A percentile compares a stretch with the other conserved stretches of the same genome.
Evolutionary conservation across 2,888 invertebrate species (phyloP).

Genomic region (Xanthorhoe spadicearia): DNA sequence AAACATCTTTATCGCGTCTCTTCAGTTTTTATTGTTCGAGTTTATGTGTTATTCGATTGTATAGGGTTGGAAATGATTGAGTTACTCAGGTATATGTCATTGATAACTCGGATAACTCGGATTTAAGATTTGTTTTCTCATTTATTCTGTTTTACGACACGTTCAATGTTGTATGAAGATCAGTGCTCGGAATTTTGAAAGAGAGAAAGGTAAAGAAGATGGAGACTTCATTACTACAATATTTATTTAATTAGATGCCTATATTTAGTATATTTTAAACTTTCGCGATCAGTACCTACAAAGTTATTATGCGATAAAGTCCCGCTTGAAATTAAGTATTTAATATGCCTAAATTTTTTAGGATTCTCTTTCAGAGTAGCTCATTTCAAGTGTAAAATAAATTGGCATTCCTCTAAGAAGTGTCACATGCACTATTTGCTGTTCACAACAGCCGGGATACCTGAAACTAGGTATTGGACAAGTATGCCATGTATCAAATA

Average conservation of each 20-base stretch:
- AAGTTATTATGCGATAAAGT: too few species aligned
- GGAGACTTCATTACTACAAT: too few species aligned
- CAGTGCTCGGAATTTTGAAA: neutral
- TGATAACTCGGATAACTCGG: neutral
- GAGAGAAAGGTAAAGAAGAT: too few species aligned
- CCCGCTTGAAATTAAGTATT: too few species aligned
- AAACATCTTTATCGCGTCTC: constrained; percentile 29
- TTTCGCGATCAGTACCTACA: too few species aligned
- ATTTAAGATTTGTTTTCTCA: neutral
- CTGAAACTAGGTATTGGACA: neutral
- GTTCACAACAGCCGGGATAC: neutral
- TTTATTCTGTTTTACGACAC: neutral
- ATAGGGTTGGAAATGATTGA: constrained; percentile 28
- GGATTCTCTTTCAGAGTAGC: neutral
- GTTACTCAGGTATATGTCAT: constrained; percentile 3
- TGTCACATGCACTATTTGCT: neutral
- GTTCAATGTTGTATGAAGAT: neutral
- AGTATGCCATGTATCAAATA: neutral
- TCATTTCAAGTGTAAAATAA: neutral
- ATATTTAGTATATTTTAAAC: too few species aligned
- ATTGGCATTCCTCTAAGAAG: neutral
- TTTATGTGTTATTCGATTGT: constrained; percentile 26
- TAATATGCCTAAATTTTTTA: too few species aligned
- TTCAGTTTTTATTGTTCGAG: constrained; percentile 22
- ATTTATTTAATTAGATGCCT: too few species aligned